Evolutionary conservation across 2,113 vertebrate species (phyloP), one percentile per base, ranked within the genome.

Genomic region (pig (Sus scrofa)): DNA sequence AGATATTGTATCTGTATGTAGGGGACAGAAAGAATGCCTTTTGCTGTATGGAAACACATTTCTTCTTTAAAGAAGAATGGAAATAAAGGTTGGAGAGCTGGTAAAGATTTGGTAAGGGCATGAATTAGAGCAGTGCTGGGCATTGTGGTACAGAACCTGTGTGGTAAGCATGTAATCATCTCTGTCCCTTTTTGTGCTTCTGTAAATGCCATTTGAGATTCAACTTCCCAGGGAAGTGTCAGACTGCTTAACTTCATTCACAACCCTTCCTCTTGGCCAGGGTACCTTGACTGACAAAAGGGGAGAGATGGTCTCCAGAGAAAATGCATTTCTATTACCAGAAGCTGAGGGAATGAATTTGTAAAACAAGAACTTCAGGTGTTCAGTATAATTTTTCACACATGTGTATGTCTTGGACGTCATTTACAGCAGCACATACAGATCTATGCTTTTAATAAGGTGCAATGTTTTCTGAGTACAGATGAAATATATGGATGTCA

Each of bases 391-490:
- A 92, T 75, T 96, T 89, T 96, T 78, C 75, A 65, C 1, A 77
- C 6, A 16, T 94, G 32, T 19, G 1, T 67, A 6, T 50, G 26
- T 56, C 81, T 78, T 30, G 54, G 74, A 85, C 68, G 65, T 86
- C 58, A 62, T 84, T 92, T 97, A 96, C 4, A 27, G 50, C 16
- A 82, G 18, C 20, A 24, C 32, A 6, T 14, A 54, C 7, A 60
- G 68, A 91, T 52, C 10, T 85, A 86, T 89, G 68, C 92, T 95
- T 95, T 86, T 34, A 70, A 95, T 89, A 91, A 96, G 37, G 27
- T 37, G 14, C 63, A 24, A 0, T 81, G 60, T 94, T 93, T 95
- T 86, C 78, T 50, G 32, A 37, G 65, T 89, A 81, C 85, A 56
- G 18, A 63, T 68, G 74, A 74, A 62, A 18, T 82, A 87, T 10